Conservation (phyloP, 2,888 invertebrate species). For the Sericinus montela region DNA sequence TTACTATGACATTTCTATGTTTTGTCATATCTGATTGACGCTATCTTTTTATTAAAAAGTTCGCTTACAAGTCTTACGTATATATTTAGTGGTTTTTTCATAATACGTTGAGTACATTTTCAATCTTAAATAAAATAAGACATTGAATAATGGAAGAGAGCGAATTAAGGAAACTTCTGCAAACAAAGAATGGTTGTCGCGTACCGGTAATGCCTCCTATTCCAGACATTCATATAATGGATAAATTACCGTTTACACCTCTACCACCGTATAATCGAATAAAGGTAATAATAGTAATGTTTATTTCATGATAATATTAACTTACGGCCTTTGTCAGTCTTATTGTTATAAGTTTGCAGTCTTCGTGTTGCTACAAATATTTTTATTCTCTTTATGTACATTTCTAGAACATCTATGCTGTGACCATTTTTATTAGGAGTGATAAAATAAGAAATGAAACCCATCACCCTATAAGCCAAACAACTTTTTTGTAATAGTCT, state of each 20-base stretch:
- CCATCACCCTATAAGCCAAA: too few species aligned
- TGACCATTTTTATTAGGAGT: too few species aligned
- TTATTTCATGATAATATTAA: too few species aligned
- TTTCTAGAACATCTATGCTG: too few species aligned
- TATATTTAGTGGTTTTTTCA: too few species aligned
- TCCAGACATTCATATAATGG: slow-evolving; percentile 58
- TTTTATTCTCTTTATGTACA: too few species aligned
- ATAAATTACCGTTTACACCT: slow-evolving; percentile 58
- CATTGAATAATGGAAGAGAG: slow-evolving; percentile 59
- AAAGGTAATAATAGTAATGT: slow-evolving; percentile 54
- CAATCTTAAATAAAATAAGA: background rate
- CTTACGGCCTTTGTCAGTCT: background rate
- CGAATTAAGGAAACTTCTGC: slow-evolving; percentile 59
- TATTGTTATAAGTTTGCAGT: too few species aligned
- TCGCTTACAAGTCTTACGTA: background rate
- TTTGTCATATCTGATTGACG: background rate
- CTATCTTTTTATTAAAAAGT: background rate
- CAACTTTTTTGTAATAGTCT: too few species aligned
- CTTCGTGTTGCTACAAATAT: too few species aligned
- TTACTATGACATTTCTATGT: slow-evolving; percentile 5
- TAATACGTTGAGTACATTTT: too few species aligned
- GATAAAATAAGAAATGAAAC: too few species aligned
- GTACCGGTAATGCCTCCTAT: slow-evolving; percentile 60
- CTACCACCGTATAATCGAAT: slow-evolving; percentile 63
- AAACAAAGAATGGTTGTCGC: slow-evolving; percentile 66